phyloP scores from a whole-genome alignment of 2,888 invertebrate genomes.

The Drosophila eohydei region DNA sequence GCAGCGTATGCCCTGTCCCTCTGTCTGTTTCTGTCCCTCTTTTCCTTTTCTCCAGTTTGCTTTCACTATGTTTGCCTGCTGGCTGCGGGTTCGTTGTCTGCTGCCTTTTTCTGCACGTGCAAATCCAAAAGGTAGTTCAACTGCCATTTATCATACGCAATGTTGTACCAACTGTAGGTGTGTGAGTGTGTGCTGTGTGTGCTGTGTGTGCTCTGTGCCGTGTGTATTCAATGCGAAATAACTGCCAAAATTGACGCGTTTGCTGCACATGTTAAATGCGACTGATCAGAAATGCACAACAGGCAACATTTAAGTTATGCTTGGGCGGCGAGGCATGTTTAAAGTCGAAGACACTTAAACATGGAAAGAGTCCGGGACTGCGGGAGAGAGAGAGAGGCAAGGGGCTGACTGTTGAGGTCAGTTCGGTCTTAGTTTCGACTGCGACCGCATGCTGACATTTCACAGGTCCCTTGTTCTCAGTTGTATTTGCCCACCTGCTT shows the following conservation, averaged over 20 bases:
- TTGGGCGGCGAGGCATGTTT: conserved; percentile 26
- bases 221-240: conserved; percentile 53
- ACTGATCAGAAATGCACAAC: conserved; percentile 59
- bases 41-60: conserved; percentile 12
- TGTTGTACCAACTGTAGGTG: conserved; percentile 49
- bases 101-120: conserved; percentile 48
- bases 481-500: conserved; percentile 18
- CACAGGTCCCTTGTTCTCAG: conserved; percentile 10
- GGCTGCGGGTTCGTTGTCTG: conserved; percentile 74
- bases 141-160: conserved; percentile 79
- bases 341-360: neutral
- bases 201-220: conserved; percentile 13
- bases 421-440: conserved; percentile 27
- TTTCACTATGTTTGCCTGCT: conserved; percentile 24
- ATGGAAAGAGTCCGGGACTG: neutral
- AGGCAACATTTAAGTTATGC: conserved; percentile 54
- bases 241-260: conserved; percentile 70
- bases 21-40: neutral
- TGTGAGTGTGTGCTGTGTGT: conserved; percentile 13
- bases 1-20: neutral
- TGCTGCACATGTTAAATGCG: conserved; percentile 61
- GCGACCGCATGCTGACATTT: conserved; percentile 65
- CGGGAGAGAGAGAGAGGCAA: neutral
- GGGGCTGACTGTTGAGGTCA: conserved; percentile 25
- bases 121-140: conserved; percentile 72